These are phyloP conservation scores for Acleris laterana DNA, from an alignment of 2,888 invertebrate genomes.

Conservation along the genomic window DNA sequence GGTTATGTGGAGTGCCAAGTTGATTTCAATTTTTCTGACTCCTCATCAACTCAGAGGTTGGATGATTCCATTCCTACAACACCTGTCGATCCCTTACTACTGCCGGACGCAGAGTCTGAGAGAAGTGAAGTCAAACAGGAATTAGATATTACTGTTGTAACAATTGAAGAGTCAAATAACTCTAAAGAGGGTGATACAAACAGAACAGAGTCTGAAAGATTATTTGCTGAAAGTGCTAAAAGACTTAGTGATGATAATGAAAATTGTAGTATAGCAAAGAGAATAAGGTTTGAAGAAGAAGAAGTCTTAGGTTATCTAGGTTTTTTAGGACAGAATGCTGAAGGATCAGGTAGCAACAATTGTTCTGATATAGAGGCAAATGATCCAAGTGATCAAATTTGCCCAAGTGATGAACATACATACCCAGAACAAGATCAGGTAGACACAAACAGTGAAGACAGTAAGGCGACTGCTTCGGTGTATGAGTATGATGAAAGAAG, in stretches of 20 bases:
- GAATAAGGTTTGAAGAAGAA: conserved; percentile 71
- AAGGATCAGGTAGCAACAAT: conserved; percentile 52
- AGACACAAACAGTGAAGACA: conserved; percentile 73
- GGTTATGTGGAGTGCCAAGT: conserved; percentile 76
- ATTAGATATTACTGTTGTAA: conserved; percentile 69
- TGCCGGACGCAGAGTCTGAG: conserved; percentile 71
- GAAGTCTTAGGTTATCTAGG: conserved; percentile 56
- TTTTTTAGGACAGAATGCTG: conserved; percentile 52
- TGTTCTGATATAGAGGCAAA: conserved; percentile 64
- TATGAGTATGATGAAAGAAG: conserved; percentile 78
- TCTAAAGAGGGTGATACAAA: conserved; percentile 68
- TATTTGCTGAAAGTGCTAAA: conserved; percentile 63
- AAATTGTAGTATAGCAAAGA: conserved; percentile 62
- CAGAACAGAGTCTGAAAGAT: conserved; percentile 60
- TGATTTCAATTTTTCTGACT: conserved; percentile 76
- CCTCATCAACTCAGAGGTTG: conserved; percentile 66
- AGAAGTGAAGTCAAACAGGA: conserved; percentile 70
- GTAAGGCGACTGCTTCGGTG: conserved; percentile 66
- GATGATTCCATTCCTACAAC: conserved; percentile 74
- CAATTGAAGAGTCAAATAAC: conserved; percentile 67
- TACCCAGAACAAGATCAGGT: conserved; percentile 65
- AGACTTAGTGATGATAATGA: conserved; percentile 69
- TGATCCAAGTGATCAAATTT: conserved; percentile 62
- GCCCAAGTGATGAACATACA: conserved; percentile 60
- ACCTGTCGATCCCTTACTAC: conserved; percentile 75